Conservation (phyloP, 1,140 invertebrate species). For the Neoseiulus cucumeris region DNA sequence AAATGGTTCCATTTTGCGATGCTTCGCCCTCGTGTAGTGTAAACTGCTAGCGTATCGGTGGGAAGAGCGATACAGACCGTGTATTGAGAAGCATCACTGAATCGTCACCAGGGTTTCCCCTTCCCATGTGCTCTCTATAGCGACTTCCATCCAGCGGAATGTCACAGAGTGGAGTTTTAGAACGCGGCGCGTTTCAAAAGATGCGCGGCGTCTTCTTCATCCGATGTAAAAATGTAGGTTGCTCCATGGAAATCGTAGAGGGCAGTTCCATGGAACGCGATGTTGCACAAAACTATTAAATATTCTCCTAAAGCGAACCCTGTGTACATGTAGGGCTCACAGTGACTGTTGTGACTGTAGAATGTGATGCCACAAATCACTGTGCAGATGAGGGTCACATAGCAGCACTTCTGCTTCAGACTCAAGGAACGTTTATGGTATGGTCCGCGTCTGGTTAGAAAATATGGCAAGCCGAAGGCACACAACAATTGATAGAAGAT, state of each 20-base stretch:
- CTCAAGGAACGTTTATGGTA: conserved; percentile 24
- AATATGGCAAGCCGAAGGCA: conserved; percentile 10
- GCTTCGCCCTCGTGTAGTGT: too few species aligned
- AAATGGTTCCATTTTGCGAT: too few species aligned
- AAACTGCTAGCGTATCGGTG: too few species aligned
- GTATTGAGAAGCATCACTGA: too few species aligned
- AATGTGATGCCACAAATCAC: conserved; percentile 54
- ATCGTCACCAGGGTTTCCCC: too few species aligned
- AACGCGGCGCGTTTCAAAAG: neutral
- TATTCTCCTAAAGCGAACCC: conserved; percentile 82
- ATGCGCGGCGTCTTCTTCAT: neutral
- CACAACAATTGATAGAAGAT: conserved; percentile 70
- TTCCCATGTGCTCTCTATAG: too few species aligned
- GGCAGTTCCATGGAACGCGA: conserved; percentile 73
- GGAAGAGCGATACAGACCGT: too few species aligned
- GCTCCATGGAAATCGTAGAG: conserved; percentile 47
- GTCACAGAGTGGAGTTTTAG: neutral
- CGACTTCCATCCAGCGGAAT: too few species aligned
- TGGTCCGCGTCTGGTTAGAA: neutral
- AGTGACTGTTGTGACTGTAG: conserved; percentile 66
- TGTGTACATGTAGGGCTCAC: conserved; percentile 87
- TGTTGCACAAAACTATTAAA: conserved; percentile 72
- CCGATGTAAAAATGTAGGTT: too few species aligned
- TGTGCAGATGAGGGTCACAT: conserved; percentile 50
- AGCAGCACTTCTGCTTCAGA: conserved; percentile 42